Evolutionary conservation across 2,888 invertebrate genomes (phyloP).

Genomic region (Malthinus flaveolus): DNA sequence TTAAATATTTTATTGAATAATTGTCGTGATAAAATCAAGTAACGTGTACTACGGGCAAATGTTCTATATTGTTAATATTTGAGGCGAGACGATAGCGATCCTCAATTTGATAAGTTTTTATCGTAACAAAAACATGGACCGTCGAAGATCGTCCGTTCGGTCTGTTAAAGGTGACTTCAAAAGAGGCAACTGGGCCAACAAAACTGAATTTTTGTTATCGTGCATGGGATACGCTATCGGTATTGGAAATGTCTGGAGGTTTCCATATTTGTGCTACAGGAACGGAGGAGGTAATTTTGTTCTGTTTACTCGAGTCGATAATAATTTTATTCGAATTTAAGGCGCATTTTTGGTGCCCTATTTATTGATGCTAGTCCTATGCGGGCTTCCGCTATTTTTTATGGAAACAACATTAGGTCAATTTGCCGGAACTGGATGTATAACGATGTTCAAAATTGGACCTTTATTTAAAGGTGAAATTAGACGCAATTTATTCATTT

Average conservation of each 20-base stretch:
- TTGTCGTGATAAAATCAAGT: slow-evolving; percentile 19
- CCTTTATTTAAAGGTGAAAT: slow-evolving; percentile 82
- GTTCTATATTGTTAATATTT: too few relatives aligned
- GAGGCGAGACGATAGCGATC: too few relatives aligned
- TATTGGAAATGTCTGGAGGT: slow-evolving; percentile 84
- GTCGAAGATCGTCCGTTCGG: slow-evolving; percentile 17
- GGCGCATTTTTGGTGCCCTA: slow-evolving; percentile 90
- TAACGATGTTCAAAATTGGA: slow-evolving; percentile 77
- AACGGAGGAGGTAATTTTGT: slow-evolving; percentile 75
- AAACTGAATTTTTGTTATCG: slow-evolving; percentile 77
- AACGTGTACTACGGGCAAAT: too few relatives aligned
- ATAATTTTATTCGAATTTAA: slow-evolving; percentile 44
- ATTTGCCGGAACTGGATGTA: slow-evolving; percentile 79
- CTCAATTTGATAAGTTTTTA: too few relatives aligned
- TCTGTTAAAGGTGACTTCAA: slow-evolving; percentile 29
- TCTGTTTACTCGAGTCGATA: neutral
- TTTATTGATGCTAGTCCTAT: slow-evolving; percentile 75
- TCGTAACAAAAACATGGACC: slow-evolving; percentile 9
- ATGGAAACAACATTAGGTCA: slow-evolving; percentile 87
- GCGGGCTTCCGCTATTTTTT: slow-evolving; percentile 86
- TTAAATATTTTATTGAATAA: slow-evolving; percentile 22
- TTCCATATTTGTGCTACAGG: slow-evolving; percentile 83
- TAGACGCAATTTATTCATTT: neutral
- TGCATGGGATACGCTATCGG: slow-evolving; percentile 85
- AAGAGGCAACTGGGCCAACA: slow-evolving; percentile 73